phyloP scores from a whole-genome alignment of 2,888 invertebrate species.

The Hydraecia micacea region DNA sequence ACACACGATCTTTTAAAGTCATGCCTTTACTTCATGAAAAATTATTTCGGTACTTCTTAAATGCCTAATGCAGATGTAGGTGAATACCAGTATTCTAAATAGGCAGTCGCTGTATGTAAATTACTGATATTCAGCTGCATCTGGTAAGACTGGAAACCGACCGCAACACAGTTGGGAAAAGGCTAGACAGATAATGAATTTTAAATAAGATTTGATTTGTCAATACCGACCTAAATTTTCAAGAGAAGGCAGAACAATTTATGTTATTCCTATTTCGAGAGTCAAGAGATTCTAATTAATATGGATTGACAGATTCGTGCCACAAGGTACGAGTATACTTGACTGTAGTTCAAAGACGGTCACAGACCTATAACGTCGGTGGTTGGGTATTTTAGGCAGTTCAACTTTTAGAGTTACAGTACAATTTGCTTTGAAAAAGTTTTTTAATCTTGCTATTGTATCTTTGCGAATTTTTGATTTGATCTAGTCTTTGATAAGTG shows the following conservation, averaged over 20 bases:
- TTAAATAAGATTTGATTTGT: constrained; percentile 1
- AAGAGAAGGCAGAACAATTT: not conserved
- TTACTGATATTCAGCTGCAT: not conserved
- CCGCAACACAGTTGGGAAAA: not conserved
- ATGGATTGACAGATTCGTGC: constrained; percentile 28
- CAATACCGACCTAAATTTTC: not conserved
- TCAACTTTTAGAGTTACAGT: not conserved
- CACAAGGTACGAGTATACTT: constrained; percentile 6
- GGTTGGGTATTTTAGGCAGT: not conserved
- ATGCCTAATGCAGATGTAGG: not conserved
- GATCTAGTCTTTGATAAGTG: not conserved
- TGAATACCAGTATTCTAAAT: not conserved
- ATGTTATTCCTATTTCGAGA: constrained; percentile 2
- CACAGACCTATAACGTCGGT: not conserved
- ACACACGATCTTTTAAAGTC: not conserved
- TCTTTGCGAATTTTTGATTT: not conserved
- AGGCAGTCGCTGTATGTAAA: too few relatives aligned
- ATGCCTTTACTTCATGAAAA: not conserved
- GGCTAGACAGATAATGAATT: not conserved
- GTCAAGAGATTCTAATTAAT: not conserved
- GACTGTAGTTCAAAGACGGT: not conserved
- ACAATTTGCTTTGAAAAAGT: not conserved
- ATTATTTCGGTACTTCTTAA: not conserved
- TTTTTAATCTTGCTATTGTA: too few relatives aligned
- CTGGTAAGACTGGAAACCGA: not conserved